Conservation (phyloP, 2,113 vertebrate genomes). For the Apaloderma vittatum region DNA sequence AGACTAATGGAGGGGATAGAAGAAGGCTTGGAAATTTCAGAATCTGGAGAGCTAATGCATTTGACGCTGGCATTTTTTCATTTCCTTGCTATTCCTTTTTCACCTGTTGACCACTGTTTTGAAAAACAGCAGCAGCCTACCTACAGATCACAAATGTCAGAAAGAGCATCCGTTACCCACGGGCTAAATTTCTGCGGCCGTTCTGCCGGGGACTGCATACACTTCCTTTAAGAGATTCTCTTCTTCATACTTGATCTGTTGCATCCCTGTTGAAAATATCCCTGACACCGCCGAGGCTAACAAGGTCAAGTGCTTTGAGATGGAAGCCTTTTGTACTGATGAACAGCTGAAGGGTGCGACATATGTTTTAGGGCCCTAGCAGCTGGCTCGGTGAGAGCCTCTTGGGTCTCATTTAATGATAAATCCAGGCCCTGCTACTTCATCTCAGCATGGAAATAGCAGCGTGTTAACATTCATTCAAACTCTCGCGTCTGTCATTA, state of each 20-base stretch:
- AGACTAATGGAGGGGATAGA: fast-evolving
- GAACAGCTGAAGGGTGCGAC: constrained; percentile 74
- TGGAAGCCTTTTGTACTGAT: constrained; percentile 71
- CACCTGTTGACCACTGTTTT: neutral
- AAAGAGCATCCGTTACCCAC: neutral
- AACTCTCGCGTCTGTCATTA: constrained; percentile 68
- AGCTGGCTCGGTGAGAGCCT: constrained; percentile 72
- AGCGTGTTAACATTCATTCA: constrained; percentile 71
- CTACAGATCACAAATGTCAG: neutral
- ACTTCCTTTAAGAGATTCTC: constrained; percentile 42
- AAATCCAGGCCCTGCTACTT: constrained; percentile 72
- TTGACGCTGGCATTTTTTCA: neutral
- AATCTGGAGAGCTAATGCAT: neutral
- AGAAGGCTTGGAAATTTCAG: neutral
- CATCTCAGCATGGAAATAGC: constrained; percentile 70
- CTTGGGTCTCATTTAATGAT: constrained; percentile 75
- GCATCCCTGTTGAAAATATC: constrained; percentile 66
- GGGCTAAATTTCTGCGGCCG: neutral
- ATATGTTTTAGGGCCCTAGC: constrained; percentile 76
- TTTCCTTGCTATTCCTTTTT: neutral
- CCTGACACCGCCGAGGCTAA: constrained; percentile 72
- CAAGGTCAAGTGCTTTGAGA: constrained; percentile 77
- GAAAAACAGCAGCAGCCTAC: neutral
- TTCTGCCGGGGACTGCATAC: neutral
- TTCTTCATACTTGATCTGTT: constrained; percentile 60